These are phyloP conservation scores for Nymphalis polychloros DNA, from an alignment of 2,888 invertebrate species.

Conservation along the genomic window DNA sequence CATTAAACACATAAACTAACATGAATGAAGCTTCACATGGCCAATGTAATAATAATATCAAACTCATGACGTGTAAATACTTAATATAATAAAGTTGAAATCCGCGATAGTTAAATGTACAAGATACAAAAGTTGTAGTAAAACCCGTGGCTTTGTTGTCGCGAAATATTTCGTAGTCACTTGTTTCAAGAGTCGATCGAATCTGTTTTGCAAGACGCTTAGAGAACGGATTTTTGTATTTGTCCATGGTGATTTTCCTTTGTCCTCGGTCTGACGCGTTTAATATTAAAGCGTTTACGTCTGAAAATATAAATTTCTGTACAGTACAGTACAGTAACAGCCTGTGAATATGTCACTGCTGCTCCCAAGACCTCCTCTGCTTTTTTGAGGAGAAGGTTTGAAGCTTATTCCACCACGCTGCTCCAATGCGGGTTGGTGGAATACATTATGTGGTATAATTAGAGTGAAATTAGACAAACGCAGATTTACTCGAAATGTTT, in stretches of 20 bases:
- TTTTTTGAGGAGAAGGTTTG: too few relatives aligned
- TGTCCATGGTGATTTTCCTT: constrained; percentile 35
- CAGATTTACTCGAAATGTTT: too few relatives aligned
- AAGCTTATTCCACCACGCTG: too few relatives aligned
- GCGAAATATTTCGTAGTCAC: constrained; percentile 71
- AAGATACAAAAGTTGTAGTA: constrained; percentile 59
- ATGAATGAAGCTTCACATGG: background rate
- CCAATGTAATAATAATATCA: background rate
- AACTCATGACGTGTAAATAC: background rate
- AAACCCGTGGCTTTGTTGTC: constrained; percentile 69
- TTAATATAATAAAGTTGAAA: constrained; percentile 2
- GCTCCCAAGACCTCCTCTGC: too few relatives aligned
- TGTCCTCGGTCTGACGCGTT: constrained; percentile 36
- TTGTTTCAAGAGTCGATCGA: constrained; percentile 57
- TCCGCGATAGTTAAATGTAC: constrained; percentile 22
- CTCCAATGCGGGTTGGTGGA: too few relatives aligned
- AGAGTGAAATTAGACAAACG: too few relatives aligned
- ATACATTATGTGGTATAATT: too few relatives aligned
- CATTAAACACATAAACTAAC: background rate
- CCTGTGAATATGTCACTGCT: too few relatives aligned
- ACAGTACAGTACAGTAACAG: constrained; percentile 4
- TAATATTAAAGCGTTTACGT: constrained; percentile 20
- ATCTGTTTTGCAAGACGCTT: constrained; percentile 62
- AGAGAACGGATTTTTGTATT: constrained; percentile 47
- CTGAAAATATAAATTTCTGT: constrained; percentile 15